Evolutionary conservation across 1,140 invertebrate species (phyloP).

Genomic region (Brachionus angularis): DNA sequence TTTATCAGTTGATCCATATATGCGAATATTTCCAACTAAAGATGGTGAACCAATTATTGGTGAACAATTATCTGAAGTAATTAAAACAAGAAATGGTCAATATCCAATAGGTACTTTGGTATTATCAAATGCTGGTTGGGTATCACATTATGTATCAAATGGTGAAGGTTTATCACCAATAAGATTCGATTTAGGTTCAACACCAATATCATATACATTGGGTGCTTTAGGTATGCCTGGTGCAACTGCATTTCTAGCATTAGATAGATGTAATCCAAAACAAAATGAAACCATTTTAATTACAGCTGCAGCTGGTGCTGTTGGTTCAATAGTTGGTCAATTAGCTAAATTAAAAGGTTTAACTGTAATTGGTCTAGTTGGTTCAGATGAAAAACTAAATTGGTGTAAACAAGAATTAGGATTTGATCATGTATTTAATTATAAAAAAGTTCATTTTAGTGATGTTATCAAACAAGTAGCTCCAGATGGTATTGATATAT

Average conservation of each 20-base stretch:
- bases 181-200: constrained; percentile 59
- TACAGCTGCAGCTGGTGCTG: constrained; percentile 61
- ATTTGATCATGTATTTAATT: constrained; percentile 67
- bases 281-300: constrained; percentile 67
- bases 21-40: constrained; percentile 56
- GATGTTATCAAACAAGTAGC: constrained; percentile 61
- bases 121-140: constrained; percentile 64
- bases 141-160: constrained; percentile 56
- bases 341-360: constrained; percentile 68
- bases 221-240: constrained; percentile 67
- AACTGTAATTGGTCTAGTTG: constrained; percentile 66
- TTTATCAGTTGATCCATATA: constrained; percentile 69
- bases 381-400: constrained; percentile 65
- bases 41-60: constrained; percentile 45
- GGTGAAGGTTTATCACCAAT: constrained; percentile 48
- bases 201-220: constrained; percentile 63
- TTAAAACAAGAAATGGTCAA: constrained; percentile 63
- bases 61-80: constrained; percentile 47
- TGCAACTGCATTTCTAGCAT: constrained; percentile 69
- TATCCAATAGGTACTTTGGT: constrained; percentile 64
- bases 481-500: constrained; percentile 66
- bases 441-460: constrained; percentile 63
- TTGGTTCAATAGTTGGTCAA: constrained; percentile 69
- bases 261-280: constrained; percentile 68
- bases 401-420: constrained; percentile 65